Evolutionary conservation across 2,888 invertebrate genomes (phyloP).

Genomic region (Pherbina coryleti): DNA sequence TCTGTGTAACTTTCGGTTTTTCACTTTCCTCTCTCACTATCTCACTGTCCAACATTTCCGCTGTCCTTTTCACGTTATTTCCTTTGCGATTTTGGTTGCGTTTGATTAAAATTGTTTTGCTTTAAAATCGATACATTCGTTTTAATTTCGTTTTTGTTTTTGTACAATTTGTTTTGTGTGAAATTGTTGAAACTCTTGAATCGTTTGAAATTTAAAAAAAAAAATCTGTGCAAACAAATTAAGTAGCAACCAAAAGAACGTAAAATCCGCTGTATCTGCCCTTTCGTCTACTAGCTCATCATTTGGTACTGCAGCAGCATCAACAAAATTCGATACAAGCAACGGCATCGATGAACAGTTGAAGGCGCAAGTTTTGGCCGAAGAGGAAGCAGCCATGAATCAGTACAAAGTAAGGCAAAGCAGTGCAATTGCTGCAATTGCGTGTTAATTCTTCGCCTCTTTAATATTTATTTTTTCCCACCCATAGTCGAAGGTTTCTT

Average conservation of each 20-base stretch:
- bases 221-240: conserved; percentile 34
- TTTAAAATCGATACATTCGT: neutral
- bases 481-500: conserved; percentile 81
- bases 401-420: conserved; percentile 84
- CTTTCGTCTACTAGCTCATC: conserved; percentile 89
- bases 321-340: conserved; percentile 78
- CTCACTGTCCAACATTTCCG: neutral
- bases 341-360: conserved; percentile 89
- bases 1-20: neutral
- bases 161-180: neutral
- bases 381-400: conserved; percentile 96
- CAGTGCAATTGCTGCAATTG: neutral
- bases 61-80: neutral
- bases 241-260: conserved; percentile 87
- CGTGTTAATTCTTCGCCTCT: conserved; percentile 6
- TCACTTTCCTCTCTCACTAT: neutral
- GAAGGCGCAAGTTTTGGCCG: conserved; percentile 89
- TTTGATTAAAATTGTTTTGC: neutral
- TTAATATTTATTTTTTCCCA: conserved; percentile 35
- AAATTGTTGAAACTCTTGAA: conserved; percentile 43
- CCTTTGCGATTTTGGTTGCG: conserved; percentile 30
- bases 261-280: conserved; percentile 89
- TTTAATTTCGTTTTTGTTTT: neutral
- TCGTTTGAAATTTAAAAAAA: conserved; percentile 46
- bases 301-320: conserved; percentile 86